A percentile compares a stretch with the other conserved stretches of the same genome.
Evolutionary conservation across 2,888 invertebrate genomes (phyloP).

Genomic region (Papilio gigon): DNA sequence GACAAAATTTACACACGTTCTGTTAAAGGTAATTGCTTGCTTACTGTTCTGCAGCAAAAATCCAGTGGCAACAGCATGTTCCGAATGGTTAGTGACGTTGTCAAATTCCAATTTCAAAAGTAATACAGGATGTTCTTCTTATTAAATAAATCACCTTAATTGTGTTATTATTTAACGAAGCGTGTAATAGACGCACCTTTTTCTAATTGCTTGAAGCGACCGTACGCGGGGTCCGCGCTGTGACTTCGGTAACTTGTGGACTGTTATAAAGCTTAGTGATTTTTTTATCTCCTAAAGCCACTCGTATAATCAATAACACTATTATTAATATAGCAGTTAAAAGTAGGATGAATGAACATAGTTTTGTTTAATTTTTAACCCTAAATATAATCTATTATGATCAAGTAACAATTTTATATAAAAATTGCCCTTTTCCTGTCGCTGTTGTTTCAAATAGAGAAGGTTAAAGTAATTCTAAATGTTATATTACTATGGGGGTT

Average conservation of each 20-base stretch:
- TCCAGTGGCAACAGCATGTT: constrained; percentile 15
- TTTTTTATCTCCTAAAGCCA: neutral
- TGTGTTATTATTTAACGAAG: constrained; percentile 39
- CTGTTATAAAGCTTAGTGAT: neutral
- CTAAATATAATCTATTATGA: neutral
- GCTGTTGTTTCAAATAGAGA: constrained; percentile 29
- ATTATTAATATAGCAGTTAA: neutral
- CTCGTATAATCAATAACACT: neutral
- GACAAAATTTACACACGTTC: too few relatives aligned
- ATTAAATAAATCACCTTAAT: constrained; percentile 39
- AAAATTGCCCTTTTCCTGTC: constrained; percentile 9
- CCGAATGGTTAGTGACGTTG: neutral
- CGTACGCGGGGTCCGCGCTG: constrained; percentile 8
- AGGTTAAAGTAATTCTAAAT: constrained; percentile 12
- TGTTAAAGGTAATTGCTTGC: constrained; percentile 7
- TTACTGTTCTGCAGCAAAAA: constrained; percentile 21
- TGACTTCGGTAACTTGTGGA: neutral
- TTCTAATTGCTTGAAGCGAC: constrained; percentile 24
- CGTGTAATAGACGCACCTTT: constrained; percentile 39
- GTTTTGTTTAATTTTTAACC: neutral
- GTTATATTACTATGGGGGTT: constrained; percentile 19
- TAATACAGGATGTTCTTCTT: constrained; percentile 37
- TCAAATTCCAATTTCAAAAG: constrained; percentile 23
- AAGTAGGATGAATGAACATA: neutral
- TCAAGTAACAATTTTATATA: neutral